phyloP scores from a whole-genome alignment of 2,113 vertebrate species.

The Quiscalus mexicanus region DNA sequence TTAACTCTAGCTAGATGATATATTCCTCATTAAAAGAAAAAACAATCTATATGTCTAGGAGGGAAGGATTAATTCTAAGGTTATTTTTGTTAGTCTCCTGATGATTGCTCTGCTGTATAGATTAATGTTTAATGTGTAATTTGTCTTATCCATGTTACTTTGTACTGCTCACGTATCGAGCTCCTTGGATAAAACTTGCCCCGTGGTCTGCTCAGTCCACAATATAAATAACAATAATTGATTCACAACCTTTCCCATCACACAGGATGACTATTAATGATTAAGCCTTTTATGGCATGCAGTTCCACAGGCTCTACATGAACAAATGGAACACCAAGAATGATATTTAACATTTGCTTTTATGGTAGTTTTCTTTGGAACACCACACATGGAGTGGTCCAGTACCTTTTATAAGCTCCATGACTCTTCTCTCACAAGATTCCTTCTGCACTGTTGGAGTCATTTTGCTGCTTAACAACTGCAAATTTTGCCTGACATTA shows the following conservation, averaged over 20 bases:
- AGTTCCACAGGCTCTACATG: background rate
- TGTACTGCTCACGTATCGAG: background rate
- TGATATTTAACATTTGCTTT: background rate
- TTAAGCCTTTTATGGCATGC: slow-evolving; percentile 14
- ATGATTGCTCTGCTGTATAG: background rate
- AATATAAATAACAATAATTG: background rate
- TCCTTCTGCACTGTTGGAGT: background rate
- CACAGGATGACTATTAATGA: background rate
- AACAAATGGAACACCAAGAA: background rate
- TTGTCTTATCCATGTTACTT: slow-evolving; percentile 40
- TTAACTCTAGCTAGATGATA: background rate
- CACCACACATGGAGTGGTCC: background rate
- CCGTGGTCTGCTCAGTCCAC: background rate
- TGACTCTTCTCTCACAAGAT: background rate
- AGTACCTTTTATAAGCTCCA: background rate
- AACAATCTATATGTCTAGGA: background rate
- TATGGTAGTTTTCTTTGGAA: background rate
- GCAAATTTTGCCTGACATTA: background rate
- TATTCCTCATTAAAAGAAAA: slow-evolving; percentile 5
- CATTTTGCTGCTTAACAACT: background rate
- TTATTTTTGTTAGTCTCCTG: background rate
- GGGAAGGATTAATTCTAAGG: background rate
- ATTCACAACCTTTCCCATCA: background rate
- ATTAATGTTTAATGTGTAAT: slow-evolving; percentile 31
- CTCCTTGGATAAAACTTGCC: slow-evolving; percentile 11